Evolutionary conservation across 2,888 invertebrate genomes (phyloP).

Genomic region (Ephialtes manifestator): DNA sequence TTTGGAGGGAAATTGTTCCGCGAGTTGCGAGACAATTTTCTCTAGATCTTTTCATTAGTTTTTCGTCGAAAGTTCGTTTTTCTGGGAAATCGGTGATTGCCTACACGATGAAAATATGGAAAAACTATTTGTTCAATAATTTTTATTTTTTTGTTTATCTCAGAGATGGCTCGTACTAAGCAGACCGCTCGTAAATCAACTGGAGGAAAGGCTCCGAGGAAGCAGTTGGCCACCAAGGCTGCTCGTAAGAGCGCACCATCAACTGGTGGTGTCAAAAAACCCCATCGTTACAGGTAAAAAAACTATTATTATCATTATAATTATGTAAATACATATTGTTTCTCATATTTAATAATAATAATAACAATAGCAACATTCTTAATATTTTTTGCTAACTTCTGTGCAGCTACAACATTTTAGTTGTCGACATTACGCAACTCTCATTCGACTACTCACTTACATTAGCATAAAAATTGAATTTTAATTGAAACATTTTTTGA

Average conservation of each 20-base stretch:
- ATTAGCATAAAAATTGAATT: no score
- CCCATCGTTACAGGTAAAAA: constrained; percentile 92
- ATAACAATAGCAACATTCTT: not conserved
- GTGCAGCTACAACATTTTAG: no score
- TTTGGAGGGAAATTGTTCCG: constrained; percentile 83
- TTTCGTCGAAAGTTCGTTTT: constrained; percentile 12
- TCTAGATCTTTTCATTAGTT: not conserved
- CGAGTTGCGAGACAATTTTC: constrained; percentile 48
- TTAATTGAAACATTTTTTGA: no score
- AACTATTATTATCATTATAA: not conserved
- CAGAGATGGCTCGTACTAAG: constrained; percentile 75
- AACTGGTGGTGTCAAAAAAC: constrained; percentile 97
- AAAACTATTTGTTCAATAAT: not conserved
- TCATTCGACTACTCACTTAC: no score
- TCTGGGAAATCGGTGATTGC: not conserved
- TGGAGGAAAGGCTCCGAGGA: constrained; percentile 75
- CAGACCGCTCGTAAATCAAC: constrained; percentile 75
- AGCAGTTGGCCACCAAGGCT: constrained; percentile 90
- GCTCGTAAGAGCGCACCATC: constrained; percentile 97
- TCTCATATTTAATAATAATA: not conserved
- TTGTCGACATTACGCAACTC: no score
- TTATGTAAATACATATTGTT: not conserved
- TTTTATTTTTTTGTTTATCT: constrained; percentile 31
- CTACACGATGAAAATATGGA: not conserved
- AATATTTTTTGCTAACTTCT: not conserved